Conservation (phyloP, 2,888 invertebrate genomes). For the Anoncus sp. region DNA sequence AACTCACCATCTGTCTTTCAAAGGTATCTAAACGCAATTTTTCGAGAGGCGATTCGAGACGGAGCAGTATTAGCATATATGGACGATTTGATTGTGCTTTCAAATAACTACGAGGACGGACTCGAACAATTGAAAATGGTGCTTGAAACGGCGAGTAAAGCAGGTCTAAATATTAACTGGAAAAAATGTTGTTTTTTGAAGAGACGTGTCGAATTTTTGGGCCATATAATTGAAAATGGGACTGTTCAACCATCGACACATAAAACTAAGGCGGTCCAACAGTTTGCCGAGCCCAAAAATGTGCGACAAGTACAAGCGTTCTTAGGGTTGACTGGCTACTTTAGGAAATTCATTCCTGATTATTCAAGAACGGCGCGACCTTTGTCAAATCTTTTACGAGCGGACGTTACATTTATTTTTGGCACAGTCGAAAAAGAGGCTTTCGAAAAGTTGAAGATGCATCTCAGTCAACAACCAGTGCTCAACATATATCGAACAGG, state of each 20-base stretch:
- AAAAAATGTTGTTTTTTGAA: constrained; percentile 14
- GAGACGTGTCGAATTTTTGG: constrained; percentile 17
- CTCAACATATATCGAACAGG: constrained; percentile 18
- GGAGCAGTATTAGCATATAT: too few species aligned
- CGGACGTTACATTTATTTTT: constrained; percentile 24
- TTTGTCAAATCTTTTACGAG: background rate
- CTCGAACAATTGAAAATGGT: constrained; percentile 1
- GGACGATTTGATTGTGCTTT: too few species aligned
- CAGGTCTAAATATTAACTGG: constrained; percentile 4
- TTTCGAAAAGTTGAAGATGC: constrained; percentile 12
- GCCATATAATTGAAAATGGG: constrained; percentile 8
- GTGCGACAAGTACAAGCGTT: too few species aligned
- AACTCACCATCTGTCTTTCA: constrained; percentile 3
- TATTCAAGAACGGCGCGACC: too few species aligned
- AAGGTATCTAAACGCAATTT: background rate
- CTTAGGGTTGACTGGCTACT: too few species aligned
- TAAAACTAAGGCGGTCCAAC: constrained; percentile 10
- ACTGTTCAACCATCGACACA: constrained; percentile 1
- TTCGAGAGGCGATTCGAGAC: background rate
- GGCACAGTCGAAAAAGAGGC: constrained; percentile 14
- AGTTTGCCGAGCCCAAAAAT: background rate
- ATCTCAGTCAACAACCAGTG: constrained; percentile 16
- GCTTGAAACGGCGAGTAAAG: constrained; percentile 10
- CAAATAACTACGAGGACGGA: background rate
- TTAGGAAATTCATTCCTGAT: too few species aligned